Base-by-base conservation (phyloP, 2,113 vertebrate genomes). In the Gnathonemus longibarbis region DNA sequence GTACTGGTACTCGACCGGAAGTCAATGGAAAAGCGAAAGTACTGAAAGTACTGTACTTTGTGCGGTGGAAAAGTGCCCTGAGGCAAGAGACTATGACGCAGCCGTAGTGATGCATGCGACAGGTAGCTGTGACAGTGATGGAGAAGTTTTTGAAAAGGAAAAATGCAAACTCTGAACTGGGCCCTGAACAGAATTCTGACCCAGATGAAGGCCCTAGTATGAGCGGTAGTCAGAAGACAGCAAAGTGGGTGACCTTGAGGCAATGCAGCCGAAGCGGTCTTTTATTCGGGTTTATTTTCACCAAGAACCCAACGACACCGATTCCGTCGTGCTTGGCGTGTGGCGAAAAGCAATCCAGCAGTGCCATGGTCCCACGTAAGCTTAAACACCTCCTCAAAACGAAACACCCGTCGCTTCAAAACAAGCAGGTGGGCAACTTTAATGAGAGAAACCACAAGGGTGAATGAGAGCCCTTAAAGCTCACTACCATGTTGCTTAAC, bases 401-500 rank as follows among this genome's bases (percentile, higher is more conserved):
- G 24, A 58, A 58, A 58, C 56, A n/a, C 24, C 56, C 7, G 0
- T 58, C 21, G 8, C 7, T 58, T 58, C 56, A n/a, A 9, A 58
- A 58, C 21, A n/a, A 56, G 19, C 53, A 56, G 19, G 19, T 9
- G 2, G 21, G 21, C 56, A 58, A n/a, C 56, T 3, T 58, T 58
- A 8, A 58, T 58, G 56, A 58, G 21, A 8, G 5, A 58, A 58
- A 58, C 56, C 56, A 8, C 21, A 7, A 58, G 24, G 56, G 6
- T n/a, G 56, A 24, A 24, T 8, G 56, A 58, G 21, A 58, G 24
- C 56, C 56, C 17, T 91, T 10, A 45, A 45, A 89, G 84, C 56
- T 89, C 87, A n/a, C 83, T 89, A 87, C 88, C 87, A 31, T 24
- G 58, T 91, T 52, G 49, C 58, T 77, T 58, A 91, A 85, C 88